phyloP scores from a whole-genome alignment of 2,113 vertebrate genomes.

The Leucoraja erinaceus region DNA sequence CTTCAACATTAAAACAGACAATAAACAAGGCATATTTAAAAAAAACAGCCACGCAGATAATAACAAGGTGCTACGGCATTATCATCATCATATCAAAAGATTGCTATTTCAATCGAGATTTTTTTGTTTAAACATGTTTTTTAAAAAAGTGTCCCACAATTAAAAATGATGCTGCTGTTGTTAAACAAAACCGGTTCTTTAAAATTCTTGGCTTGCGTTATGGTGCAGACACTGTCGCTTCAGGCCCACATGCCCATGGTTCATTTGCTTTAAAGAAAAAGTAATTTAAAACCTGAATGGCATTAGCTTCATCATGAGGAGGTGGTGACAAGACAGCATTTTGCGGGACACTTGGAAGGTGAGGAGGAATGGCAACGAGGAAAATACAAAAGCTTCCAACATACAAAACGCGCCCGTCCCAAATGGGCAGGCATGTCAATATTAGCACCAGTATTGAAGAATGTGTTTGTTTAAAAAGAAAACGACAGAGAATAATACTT shows the following conservation, averaged over 20 bases:
- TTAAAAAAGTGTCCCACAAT: neutral
- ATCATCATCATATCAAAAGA: neutral
- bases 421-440: neutral
- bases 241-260: neutral
- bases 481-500: neutral
- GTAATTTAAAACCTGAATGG: neutral
- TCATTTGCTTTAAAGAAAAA: neutral
- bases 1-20: neutral
- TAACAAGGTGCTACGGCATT: neutral
- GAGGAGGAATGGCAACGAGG: neutral
- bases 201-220: neutral
- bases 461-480: neutral
- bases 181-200: neutral
- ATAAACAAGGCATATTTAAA: neutral
- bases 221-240: neutral
- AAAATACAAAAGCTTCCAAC: neutral
- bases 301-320: neutral
- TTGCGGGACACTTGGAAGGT: neutral
- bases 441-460: conserved; percentile 15
- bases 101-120: neutral
- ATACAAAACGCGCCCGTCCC: neutral
- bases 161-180: neutral
- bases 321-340: neutral
- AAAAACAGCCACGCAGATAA: neutral
- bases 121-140: too few relatives aligned